Conservation (phyloP, 2,797 vertebrate species). For the Valencia hispanica region DNA sequence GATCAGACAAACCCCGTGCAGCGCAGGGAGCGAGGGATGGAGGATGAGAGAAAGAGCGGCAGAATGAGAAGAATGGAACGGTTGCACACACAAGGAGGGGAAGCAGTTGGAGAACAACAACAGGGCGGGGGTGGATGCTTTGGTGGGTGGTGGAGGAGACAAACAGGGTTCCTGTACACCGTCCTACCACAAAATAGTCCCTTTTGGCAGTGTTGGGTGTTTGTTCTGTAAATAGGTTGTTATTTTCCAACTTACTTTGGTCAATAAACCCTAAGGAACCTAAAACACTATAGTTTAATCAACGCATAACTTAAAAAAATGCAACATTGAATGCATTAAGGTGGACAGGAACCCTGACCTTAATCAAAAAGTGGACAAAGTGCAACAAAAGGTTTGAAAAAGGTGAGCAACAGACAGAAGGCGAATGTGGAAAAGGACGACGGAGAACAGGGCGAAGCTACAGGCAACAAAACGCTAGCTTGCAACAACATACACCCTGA, state of each 20-base stretch:
- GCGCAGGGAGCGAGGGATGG: conserved; percentile 83
- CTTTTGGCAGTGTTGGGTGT: background rate
- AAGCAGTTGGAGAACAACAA: conserved; percentile 45
- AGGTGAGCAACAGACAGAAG: conserved; percentile 69
- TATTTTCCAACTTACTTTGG: background rate
- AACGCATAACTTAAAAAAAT: background rate
- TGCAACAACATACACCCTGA: conserved; percentile 22
- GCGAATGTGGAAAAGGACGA: conserved; percentile 22
- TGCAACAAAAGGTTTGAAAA: conserved; percentile 72
- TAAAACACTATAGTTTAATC: background rate
- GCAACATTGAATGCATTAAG: background rate
- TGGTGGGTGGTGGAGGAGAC: conserved; percentile 67
- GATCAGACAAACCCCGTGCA: conserved; percentile 83
- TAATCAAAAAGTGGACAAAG: conserved; percentile 48
- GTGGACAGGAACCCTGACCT: conserved; percentile 65
- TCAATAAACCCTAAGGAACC: background rate
- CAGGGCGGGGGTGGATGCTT: conserved; percentile 50
- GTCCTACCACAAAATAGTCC: conserved; percentile 2
- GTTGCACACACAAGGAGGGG: conserved; percentile 78
- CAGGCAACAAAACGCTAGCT: conserved; percentile 34
- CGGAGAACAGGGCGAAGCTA: conserved; percentile 14
- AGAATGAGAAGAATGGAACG: conserved; percentile 86
- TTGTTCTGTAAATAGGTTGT: background rate
- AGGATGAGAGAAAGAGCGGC: conserved; percentile 86
- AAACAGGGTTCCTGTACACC: conserved; percentile 63